These are phyloP conservation scores for Pinna nobilis DNA, from an alignment of 1,140 invertebrate genomes.

Conservation along the genomic window DNA sequence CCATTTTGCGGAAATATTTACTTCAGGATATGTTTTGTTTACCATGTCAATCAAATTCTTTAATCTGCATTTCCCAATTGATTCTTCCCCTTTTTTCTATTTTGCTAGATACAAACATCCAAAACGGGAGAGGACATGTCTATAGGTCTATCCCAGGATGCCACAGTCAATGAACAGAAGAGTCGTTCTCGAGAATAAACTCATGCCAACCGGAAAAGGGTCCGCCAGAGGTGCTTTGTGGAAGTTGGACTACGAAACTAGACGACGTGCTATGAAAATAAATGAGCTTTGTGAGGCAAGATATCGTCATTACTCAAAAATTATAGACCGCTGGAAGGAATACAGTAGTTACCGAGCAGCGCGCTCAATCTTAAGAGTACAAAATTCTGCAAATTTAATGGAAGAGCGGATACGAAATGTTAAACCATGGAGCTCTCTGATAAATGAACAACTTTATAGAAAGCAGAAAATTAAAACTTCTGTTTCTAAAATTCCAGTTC, in stretches of 20 bases:
- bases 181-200: conserved; percentile 3
- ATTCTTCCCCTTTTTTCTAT: no score
- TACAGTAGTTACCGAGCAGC: neutral
- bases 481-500: no score
- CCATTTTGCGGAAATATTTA: no score
- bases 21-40: no score
- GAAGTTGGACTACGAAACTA: neutral
- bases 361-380: neutral
- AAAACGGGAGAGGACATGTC: no score
- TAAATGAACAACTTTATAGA: neutral
- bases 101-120: no score
- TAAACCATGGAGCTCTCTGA: neutral
- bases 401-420: neutral
- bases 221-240: conserved; percentile 1
- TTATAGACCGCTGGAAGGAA: neutral
- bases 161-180: conserved; percentile 11
- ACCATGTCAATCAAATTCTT: no score
- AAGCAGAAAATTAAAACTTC: neutral
- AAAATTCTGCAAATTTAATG: neutral
- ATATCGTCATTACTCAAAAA: neutral
- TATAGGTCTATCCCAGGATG: no score
- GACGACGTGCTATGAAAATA: conserved; percentile 12
- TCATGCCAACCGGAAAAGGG: conserved; percentile 2
- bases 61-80: no score
- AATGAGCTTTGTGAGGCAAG: conserved; percentile 2